These are phyloP conservation scores for Poeciliopsis prolifica DNA, from an alignment of 2,113 vertebrate species.

Conservation along the genomic window DNA sequence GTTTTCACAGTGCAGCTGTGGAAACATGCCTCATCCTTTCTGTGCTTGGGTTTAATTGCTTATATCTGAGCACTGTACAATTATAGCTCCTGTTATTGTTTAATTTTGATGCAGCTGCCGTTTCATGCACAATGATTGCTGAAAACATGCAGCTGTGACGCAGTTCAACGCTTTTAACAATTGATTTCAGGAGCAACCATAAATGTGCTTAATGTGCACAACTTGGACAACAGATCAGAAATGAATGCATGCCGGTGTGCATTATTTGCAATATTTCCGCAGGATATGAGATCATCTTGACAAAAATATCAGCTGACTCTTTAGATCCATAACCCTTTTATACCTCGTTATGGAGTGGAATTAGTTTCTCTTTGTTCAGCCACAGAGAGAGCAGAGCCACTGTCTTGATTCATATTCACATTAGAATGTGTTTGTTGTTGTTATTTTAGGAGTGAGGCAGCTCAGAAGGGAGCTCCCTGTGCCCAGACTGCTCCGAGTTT, in stretches of 20 bases:
- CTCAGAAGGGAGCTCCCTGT: background rate
- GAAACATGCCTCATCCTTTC: background rate
- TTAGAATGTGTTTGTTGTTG: background rate
- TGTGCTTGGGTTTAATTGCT: background rate
- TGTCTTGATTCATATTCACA: conserved; percentile 1
- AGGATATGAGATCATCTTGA: conserved; percentile 18
- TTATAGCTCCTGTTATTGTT: background rate
- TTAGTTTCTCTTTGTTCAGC: background rate
- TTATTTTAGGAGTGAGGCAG: conserved; percentile 2
- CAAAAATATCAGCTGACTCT: conserved; percentile 32
- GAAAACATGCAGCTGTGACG: background rate
- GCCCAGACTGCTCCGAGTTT: conserved; percentile 24
- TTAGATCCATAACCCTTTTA: background rate
- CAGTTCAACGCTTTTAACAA: background rate
- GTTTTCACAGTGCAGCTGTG: background rate
- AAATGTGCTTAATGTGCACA: background rate
- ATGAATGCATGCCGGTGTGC: conserved; percentile 5
- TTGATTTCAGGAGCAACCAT: background rate
- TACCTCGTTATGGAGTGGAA: background rate
- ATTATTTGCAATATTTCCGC: conserved; percentile 4
- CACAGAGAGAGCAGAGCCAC: conserved; percentile 7
- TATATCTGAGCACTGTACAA: background rate
- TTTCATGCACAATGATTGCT: background rate
- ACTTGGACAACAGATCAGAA: conserved; percentile 5
- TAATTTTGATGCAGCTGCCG: background rate